phyloP scores from a whole-genome alignment of 1,140 invertebrate species.

The Frieseomelitta varia region DNA sequence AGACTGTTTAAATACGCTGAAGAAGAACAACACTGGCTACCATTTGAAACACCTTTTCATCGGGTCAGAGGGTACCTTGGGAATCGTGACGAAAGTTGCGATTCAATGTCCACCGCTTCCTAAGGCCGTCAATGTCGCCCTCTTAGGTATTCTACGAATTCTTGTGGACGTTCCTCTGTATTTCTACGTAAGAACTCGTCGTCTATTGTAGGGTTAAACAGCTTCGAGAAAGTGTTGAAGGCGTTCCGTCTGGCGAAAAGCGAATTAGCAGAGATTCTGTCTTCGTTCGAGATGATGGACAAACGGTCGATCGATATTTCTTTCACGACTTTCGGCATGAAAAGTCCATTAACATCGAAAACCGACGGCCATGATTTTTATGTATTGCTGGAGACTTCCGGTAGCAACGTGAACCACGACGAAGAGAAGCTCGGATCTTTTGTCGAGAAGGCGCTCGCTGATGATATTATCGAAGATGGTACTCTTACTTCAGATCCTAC shows the following conservation, averaged over 20 bases:
- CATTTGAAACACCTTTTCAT: slow-evolving; percentile 98
- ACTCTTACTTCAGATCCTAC: slow-evolving; percentile 90
- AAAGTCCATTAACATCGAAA: slow-evolving; percentile 71
- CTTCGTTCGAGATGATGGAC: slow-evolving; percentile 97
- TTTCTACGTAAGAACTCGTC: background rate
- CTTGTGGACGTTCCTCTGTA: background rate
- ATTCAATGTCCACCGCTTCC: slow-evolving; percentile 94
- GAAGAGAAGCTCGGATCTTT: slow-evolving; percentile 93
- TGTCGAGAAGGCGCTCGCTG: slow-evolving; percentile 87
- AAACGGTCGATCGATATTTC: slow-evolving; percentile 85
- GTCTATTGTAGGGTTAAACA: slow-evolving; percentile 85
- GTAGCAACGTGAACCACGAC: slow-evolving; percentile 91
- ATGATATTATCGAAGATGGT: slow-evolving; percentile 90
- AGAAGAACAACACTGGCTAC: slow-evolving; percentile 99
- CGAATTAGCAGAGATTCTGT: slow-evolving; percentile 93
- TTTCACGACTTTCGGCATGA: slow-evolving; percentile 85
- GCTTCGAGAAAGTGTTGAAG: slow-evolving; percentile 90
- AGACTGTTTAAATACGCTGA: slow-evolving; percentile 91
- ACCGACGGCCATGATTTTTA: slow-evolving; percentile 90
- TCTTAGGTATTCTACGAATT: slow-evolving; percentile 86
- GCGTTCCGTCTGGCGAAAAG: slow-evolving; percentile 88
- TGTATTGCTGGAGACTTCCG: slow-evolving; percentile 95
- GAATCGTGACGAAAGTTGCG: slow-evolving; percentile 95
- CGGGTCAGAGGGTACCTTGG: slow-evolving; percentile 98
- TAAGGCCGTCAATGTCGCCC: slow-evolving; percentile 90